phyloP scores from a whole-genome alignment of 1,140 invertebrate species.

The Cecropterus lyciades region DNA sequence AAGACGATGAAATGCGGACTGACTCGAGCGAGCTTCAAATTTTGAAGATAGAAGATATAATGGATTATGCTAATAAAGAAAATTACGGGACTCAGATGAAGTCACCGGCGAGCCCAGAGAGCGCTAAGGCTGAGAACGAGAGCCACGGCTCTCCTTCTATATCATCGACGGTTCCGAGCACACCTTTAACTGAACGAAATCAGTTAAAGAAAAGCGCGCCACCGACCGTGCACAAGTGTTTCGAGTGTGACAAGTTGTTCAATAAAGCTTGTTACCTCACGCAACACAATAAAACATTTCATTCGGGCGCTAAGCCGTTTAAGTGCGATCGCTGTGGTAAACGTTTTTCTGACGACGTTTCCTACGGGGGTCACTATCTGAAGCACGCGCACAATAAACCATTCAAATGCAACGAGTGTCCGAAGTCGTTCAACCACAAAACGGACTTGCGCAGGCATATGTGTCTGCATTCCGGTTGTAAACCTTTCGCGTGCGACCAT shows the following conservation, averaged over 20 bases:
- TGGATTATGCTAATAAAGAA: conserved; percentile 82
- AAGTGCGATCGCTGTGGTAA: conserved; percentile 94
- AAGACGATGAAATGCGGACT: conserved; percentile 56
- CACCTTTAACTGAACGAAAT: conserved; percentile 77
- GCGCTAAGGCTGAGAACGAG: conserved; percentile 74
- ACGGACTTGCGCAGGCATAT: conserved; percentile 95
- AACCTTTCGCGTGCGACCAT: conserved; percentile 91
- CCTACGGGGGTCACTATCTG: conserved; percentile 88
- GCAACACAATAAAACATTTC: conserved; percentile 95
- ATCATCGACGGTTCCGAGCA: conserved; percentile 70
- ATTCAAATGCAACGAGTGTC: conserved; percentile 94
- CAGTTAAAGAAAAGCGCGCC: conserved; percentile 66
- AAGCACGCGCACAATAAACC: conserved; percentile 94
- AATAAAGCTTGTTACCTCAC: conserved; percentile 94
- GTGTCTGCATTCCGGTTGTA: conserved; percentile 92
- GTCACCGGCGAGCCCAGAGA: conserved; percentile 79
- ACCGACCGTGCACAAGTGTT: conserved; percentile 88
- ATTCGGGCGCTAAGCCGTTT: conserved; percentile 93
- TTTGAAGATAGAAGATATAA: conserved; percentile 77
- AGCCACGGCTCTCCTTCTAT: conserved; percentile 69
- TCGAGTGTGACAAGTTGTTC: conserved; percentile 93
- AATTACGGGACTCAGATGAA: conserved; percentile 80
- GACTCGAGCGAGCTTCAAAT: conserved; percentile 74
- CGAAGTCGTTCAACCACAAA: conserved; percentile 93
- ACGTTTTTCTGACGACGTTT: conserved; percentile 88